Conservation (phyloP, 2,113 vertebrate species). For the Pseudonaja textilis region DNA sequence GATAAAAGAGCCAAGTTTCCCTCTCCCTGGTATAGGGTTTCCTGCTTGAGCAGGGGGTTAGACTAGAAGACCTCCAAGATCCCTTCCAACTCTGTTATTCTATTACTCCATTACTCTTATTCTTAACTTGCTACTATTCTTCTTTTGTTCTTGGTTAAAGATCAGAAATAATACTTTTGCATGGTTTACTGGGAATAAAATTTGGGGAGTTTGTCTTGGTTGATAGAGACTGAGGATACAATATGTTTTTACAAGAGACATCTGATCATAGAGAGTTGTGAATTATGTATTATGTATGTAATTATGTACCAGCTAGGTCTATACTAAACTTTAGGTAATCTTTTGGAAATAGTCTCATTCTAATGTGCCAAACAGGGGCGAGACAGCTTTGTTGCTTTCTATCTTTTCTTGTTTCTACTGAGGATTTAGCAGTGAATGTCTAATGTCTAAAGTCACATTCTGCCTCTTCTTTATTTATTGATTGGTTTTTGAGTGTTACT, state of each 20-base stretch:
- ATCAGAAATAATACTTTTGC: background rate
- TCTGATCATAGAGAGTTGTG: background rate
- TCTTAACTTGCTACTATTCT: background rate
- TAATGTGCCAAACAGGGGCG: background rate
- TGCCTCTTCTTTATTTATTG: background rate
- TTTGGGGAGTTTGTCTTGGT: background rate
- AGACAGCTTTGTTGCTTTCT: background rate
- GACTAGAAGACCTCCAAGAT: too few relatives aligned
- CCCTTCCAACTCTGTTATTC: too few relatives aligned
- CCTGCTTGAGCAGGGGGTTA: too few relatives aligned
- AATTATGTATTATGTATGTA: background rate
- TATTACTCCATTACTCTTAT: too few relatives aligned
- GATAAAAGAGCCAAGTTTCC: too few relatives aligned
- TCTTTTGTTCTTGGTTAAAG: background rate
- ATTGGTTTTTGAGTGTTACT: background rate
- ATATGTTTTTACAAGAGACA: background rate
- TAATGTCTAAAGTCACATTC: background rate
- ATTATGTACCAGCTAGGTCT: background rate
- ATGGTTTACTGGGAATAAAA: background rate
- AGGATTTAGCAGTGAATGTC: background rate
- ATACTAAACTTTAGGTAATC: background rate
- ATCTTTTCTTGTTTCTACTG: background rate
- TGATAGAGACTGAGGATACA: background rate
- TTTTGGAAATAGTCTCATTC: background rate
- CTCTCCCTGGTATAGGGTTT: too few relatives aligned